phyloP scores from a whole-genome alignment of 2,888 invertebrate genomes.

The Sesia apiformis region DNA sequence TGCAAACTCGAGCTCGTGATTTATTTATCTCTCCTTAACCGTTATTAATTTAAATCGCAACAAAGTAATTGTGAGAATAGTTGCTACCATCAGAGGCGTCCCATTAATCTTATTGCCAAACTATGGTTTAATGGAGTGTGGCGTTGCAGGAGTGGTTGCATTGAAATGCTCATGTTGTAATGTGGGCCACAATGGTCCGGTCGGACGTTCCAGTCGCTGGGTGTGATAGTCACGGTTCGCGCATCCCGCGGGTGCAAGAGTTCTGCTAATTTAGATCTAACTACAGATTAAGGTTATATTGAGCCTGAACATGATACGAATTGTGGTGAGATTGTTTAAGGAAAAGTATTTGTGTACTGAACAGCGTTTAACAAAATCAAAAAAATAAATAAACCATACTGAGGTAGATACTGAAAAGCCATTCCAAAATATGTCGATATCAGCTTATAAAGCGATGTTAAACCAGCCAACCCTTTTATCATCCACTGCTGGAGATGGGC shows the following conservation, averaged over 20 bases:
- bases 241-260: slow-evolving; percentile 5
- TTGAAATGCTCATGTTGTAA: slow-evolving; percentile 23
- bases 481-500: too few species aligned
- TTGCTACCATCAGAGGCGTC: slow-evolving; percentile 5
- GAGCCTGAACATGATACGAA: slow-evolving; percentile 2
- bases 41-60: neutral
- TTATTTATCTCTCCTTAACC: neutral
- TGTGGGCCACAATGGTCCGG: slow-evolving; percentile 21
- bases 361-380: too few species aligned
- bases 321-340: slow-evolving; percentile 9
- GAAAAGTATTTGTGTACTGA: neutral
- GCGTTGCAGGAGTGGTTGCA: slow-evolving; percentile 50
- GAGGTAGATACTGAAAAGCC: too few species aligned
- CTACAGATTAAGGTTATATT: neutral
- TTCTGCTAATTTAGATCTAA: neutral
- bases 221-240: slow-evolving; percentile 39
- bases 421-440: too few species aligned
- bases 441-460: too few species aligned
- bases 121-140: slow-evolving; percentile 48
- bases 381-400: too few species aligned
- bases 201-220: slow-evolving; percentile 32
- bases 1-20: neutral
- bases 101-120: slow-evolving; percentile 54
- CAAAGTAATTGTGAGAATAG: neutral
- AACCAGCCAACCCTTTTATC: too few species aligned